These are phyloP conservation scores for Panzeria rudis DNA, from an alignment of 2,888 invertebrate genomes.

Conservation along the genomic window DNA sequence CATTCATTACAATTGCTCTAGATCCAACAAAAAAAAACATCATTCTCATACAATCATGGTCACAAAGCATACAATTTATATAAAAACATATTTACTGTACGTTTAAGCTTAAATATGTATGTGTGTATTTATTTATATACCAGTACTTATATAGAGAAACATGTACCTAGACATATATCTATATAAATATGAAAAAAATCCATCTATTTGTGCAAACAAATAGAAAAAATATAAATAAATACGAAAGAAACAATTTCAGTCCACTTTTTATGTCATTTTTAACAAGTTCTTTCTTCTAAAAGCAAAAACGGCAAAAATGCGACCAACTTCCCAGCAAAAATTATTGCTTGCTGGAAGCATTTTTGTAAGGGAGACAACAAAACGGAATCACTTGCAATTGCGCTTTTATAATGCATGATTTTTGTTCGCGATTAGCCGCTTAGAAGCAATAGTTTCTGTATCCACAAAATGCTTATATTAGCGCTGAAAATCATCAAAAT, in stretches of 20 bases:
- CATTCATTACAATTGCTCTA: constrained; percentile 72
- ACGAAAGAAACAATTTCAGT: constrained; percentile 33
- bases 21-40: constrained; percentile 46
- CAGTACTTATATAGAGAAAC: neutral
- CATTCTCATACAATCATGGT: constrained; percentile 40
- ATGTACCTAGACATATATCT: neutral
- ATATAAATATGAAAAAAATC: neutral
- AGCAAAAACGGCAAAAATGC: neutral
- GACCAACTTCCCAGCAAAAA: neutral
- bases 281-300: neutral
- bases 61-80: constrained; percentile 20
- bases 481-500: no score
- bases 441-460: no score
- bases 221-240: neutral
- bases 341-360: no score
- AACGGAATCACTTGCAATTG: no score
- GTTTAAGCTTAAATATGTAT: neutral
- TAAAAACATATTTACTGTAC: constrained; percentile 16
- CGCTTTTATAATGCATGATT: no score
- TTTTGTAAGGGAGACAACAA: no score
- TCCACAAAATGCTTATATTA: no score
- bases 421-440: no score
- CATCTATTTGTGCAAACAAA: constrained; percentile 3
- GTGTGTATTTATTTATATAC: neutral
- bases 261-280: constrained; percentile 46